phyloP scores from a whole-genome alignment of 2,888 invertebrate species.

The Baccha elongata region DNA sequence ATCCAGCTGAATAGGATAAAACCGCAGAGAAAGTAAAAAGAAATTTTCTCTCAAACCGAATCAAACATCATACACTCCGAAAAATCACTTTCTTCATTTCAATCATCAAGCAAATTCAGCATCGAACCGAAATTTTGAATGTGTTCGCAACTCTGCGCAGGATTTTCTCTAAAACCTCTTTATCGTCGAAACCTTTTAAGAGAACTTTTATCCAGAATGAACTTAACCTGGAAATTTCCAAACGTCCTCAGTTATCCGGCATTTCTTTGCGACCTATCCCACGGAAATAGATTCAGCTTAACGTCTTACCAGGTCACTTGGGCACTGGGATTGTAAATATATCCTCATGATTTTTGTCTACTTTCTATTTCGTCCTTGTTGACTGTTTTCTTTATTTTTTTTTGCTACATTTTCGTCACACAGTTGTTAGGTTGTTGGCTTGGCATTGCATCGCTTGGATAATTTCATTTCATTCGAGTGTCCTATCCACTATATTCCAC shows the following conservation, averaged over 20 bases:
- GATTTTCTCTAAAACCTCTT: neutral
- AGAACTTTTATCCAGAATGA: constrained; percentile 38
- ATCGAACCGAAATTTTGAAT: neutral
- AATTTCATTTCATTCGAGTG: constrained; percentile 51
- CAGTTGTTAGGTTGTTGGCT: constrained; percentile 37
- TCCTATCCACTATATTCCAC: constrained; percentile 1
- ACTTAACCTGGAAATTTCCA: constrained; percentile 28
- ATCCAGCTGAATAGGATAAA: constrained; percentile 28
- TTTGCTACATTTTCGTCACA: constrained; percentile 42
- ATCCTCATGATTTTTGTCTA: constrained; percentile 38
- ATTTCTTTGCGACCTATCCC: constrained; percentile 58
- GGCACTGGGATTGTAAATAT: constrained; percentile 56
- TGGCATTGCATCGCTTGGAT: constrained; percentile 41
- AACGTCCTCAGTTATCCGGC: constrained; percentile 47
- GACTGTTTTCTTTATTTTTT: neutral
- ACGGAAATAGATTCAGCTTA: constrained; percentile 63
- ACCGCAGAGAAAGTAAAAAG: neutral
- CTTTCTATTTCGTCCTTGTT: constrained; percentile 38
- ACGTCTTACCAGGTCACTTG: constrained; percentile 68
- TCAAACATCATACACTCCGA: constrained; percentile 51
- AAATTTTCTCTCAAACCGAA: neutral
- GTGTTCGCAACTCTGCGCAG: constrained; percentile 19
- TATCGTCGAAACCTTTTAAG: neutral
- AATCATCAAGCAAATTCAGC: constrained; percentile 51
- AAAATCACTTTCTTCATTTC: neutral